Percentiles rank a stretch among this genome's conserved stretches.
phyloP scores from a whole-genome alignment of 2,797 vertebrate genomes.

The Aeoliscus strigatus region DNA sequence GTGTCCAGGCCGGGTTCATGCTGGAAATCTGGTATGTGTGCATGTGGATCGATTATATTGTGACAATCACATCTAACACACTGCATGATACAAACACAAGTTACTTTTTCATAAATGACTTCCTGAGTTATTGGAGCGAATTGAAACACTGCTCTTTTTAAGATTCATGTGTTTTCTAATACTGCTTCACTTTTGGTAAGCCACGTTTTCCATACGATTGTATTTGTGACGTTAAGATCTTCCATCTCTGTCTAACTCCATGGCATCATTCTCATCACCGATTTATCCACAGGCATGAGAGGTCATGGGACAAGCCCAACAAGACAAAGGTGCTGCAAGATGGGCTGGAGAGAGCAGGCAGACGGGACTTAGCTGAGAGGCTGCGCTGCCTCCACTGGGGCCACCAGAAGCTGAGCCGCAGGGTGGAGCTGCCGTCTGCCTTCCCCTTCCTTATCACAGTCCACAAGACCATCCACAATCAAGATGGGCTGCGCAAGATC shows the following conservation, averaged over 20 bases:
- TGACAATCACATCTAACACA: background rate
- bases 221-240: no score
- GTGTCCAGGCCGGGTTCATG: slow-evolving; percentile 73
- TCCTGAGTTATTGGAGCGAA: no score
- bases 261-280: no score
- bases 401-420: slow-evolving; percentile 74
- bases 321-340: slow-evolving; percentile 76
- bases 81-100: background rate
- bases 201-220: no score
- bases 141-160: no score
- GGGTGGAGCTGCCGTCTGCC: slow-evolving; percentile 75
- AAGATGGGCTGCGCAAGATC: slow-evolving; percentile 71
- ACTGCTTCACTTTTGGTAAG: no score
- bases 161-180: no score
- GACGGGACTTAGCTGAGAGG: slow-evolving; percentile 70
- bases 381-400: slow-evolving; percentile 75
- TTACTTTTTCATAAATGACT: no score
- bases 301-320: slow-evolving; percentile 67
- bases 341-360: slow-evolving; percentile 67
- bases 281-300: slow-evolving; percentile 55
- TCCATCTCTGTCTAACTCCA: no score
- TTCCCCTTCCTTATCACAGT: slow-evolving; percentile 79
- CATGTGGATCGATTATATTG: background rate
- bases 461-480: slow-evolving; percentile 76
- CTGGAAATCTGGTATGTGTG: slow-evolving; percentile 74